These are phyloP conservation scores for Urocolius indicus DNA, from an alignment of 2,113 vertebrate genomes.

Conservation along the genomic window DNA sequence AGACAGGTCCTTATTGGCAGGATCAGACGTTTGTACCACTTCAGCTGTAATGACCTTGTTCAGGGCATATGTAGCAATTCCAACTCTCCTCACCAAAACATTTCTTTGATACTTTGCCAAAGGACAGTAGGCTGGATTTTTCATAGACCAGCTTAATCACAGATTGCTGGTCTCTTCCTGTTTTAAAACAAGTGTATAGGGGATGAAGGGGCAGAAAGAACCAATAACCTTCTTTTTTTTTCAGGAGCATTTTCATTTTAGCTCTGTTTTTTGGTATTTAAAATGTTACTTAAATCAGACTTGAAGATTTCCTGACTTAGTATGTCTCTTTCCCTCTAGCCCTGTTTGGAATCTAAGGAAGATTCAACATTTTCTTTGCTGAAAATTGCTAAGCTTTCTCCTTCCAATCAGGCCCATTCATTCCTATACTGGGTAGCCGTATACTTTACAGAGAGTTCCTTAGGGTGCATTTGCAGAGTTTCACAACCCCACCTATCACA, in stretches of 20 bases:
- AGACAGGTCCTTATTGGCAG: background rate
- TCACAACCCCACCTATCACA: background rate
- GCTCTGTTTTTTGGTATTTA: background rate
- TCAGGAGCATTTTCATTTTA: background rate
- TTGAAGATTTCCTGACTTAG: background rate
- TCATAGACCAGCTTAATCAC: background rate
- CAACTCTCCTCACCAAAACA: background rate
- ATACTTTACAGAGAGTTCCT: background rate
- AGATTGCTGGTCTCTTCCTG: background rate
- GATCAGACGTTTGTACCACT: background rate
- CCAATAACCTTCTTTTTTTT: rapidly evolving
- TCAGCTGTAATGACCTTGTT: background rate
- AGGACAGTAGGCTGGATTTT: background rate
- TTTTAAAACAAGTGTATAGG: background rate
- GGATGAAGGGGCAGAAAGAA: background rate
- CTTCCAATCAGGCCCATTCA: background rate
- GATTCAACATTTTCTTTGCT: background rate
- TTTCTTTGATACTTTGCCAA: background rate
- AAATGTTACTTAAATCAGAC: background rate
- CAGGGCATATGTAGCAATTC: background rate
- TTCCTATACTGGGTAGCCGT: background rate
- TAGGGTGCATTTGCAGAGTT: background rate
- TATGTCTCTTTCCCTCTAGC: background rate
- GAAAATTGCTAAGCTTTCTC: background rate
- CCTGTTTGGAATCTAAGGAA: background rate